Conservation (phyloP, 2,888 invertebrate species). For the Geophilus truncorum region DNA sequence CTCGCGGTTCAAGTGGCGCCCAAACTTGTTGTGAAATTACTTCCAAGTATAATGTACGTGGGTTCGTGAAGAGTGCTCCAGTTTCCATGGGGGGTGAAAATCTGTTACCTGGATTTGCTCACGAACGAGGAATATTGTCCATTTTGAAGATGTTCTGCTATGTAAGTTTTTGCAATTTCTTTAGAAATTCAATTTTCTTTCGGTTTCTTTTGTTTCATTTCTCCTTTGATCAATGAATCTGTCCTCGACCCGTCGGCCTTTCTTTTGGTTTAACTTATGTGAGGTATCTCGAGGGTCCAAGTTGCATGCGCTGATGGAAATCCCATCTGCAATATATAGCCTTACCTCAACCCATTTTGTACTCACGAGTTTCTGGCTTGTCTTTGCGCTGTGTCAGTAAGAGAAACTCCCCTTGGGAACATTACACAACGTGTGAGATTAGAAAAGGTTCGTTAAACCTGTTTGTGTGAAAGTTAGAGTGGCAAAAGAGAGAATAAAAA, state of each 20-base stretch:
- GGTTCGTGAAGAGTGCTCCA: not conserved
- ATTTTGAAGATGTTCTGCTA: constrained; percentile 2
- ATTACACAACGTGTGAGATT: not conserved
- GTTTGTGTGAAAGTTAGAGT: not conserved
- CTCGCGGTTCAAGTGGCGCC: not conserved
- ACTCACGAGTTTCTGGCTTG: not conserved
- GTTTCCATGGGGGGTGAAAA: not conserved
- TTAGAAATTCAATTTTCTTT: not conserved
- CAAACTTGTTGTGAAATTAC: constrained; percentile 5
- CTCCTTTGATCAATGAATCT: not conserved
- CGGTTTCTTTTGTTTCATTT: not conserved
- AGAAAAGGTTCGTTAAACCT: not conserved
- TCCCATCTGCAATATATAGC: constrained; percentile 16
- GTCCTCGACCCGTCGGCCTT: not conserved
- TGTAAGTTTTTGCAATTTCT: not conserved
- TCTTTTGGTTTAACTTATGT: not conserved
- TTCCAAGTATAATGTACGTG: not conserved
- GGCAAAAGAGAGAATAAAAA: not conserved
- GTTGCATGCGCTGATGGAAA: not conserved
- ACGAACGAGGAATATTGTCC: not conserved
- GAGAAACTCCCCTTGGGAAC: not conserved
- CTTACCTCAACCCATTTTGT: not conserved
- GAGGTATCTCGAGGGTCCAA: not conserved
- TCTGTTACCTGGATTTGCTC: not conserved
- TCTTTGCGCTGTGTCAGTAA: not conserved